Conservation (phyloP, 2,888 invertebrate genomes). For the Heliconius hortense region DNA sequence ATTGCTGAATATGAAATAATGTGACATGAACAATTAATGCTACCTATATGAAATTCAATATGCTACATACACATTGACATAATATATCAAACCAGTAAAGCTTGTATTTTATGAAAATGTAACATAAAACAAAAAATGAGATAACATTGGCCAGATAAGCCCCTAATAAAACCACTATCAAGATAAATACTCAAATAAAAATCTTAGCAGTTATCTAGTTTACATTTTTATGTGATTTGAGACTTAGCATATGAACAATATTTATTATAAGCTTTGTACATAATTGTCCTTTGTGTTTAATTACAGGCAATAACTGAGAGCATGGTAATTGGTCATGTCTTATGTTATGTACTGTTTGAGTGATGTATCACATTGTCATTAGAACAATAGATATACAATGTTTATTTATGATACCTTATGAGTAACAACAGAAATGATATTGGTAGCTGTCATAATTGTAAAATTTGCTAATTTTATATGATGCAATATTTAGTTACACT, state of each 20-base stretch:
- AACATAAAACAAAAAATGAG: conserved; percentile 22
- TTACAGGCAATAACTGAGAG: conserved; percentile 34
- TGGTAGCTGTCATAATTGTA: conserved; percentile 1
- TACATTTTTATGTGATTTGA: conserved; percentile 26
- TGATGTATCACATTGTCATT: conserved; percentile 23
- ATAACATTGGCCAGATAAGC: conserved; percentile 34
- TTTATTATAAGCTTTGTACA: conserved; percentile 20
- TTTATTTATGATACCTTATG: conserved; percentile 35
- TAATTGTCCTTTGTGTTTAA: conserved; percentile 27
- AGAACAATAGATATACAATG: conserved; percentile 21
- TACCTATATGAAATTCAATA: conserved; percentile 30
- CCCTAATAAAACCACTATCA: conserved; percentile 33
- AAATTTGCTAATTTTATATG: background rate
- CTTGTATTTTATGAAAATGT: conserved; percentile 18
- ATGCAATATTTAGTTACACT: conserved; percentile 3
- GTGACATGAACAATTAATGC: conserved; percentile 1
- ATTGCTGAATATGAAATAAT: conserved; percentile 22
- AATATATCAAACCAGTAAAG: conserved; percentile 21
- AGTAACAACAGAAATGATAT: conserved; percentile 21
- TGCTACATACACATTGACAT: conserved; percentile 2
- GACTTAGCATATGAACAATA: conserved; percentile 13
- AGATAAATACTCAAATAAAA: conserved; percentile 35
- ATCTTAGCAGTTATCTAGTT: conserved; percentile 31
- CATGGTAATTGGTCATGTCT: conserved; percentile 35
- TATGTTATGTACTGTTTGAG: conserved; percentile 26